These are phyloP conservation scores for Pagrus major DNA, from an alignment of 2,113 vertebrate genomes.

Conservation along the genomic window DNA sequence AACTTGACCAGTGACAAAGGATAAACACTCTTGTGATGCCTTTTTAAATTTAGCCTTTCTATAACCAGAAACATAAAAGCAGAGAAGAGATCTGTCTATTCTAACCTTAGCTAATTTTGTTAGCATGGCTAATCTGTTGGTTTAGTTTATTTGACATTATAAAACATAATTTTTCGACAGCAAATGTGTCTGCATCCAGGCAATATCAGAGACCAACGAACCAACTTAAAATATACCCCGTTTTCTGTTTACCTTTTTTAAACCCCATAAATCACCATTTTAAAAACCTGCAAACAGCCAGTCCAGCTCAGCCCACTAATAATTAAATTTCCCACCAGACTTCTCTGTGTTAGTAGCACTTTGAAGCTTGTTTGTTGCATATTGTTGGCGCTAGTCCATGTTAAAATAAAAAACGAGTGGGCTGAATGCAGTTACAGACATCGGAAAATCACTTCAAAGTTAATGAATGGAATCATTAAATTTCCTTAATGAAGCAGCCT, in stretches of 20 bases:
- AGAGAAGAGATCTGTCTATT: too few relatives aligned
- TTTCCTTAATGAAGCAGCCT: constrained; percentile 74
- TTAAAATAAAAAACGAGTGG: constrained; percentile 43
- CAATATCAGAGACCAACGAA: too few relatives aligned
- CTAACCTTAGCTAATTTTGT: too few relatives aligned
- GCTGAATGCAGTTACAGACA: constrained; percentile 35
- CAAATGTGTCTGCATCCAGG: too few relatives aligned
- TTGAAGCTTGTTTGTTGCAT: constrained; percentile 48
- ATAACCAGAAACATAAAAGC: too few relatives aligned
- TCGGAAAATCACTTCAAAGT: constrained; percentile 55
- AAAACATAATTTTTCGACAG: not conserved
- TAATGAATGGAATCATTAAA: constrained; percentile 73
- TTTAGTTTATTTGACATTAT: too few relatives aligned
- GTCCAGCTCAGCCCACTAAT: not conserved
- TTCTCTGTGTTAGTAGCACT: constrained; percentile 23
- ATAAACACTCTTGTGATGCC: too few relatives aligned
- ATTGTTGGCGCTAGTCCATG: constrained; percentile 21
- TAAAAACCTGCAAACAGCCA: not conserved
- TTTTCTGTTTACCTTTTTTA: not conserved
- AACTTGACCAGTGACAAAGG: not conserved
- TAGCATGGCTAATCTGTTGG: too few relatives aligned
- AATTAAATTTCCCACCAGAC: constrained; percentile 5
- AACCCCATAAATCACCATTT: not conserved
- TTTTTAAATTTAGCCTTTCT: too few relatives aligned
- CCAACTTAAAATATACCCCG: not conserved